A percentile compares a stretch with the other conserved stretches of the same genome.
These are phyloP conservation scores for Ambastaia sidthimunki DNA, from an alignment of 2,797 vertebrate genomes.

Conservation along the genomic window DNA sequence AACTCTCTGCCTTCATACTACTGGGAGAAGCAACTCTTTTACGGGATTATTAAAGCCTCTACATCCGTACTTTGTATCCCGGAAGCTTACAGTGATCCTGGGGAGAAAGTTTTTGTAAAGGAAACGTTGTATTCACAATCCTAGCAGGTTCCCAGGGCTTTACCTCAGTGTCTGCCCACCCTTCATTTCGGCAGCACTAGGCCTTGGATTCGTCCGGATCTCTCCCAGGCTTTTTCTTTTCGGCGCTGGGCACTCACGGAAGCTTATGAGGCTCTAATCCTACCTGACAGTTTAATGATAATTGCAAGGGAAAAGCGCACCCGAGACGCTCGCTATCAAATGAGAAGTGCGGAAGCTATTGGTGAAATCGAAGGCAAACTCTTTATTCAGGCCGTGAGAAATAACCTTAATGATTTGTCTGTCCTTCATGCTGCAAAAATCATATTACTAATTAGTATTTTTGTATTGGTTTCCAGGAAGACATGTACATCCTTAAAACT, in stretches of 20 bases:
- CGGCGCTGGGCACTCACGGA: constrained; percentile 66
- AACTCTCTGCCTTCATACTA: constrained; percentile 21
- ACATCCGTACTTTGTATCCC: constrained; percentile 62
- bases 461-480: not conserved
- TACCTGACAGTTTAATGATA: constrained; percentile 78
- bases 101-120: constrained; percentile 64
- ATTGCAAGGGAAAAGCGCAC: constrained; percentile 69
- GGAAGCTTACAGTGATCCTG: constrained; percentile 64
- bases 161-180: constrained; percentile 38
- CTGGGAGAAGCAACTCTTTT: constrained; percentile 42
- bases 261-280: constrained; percentile 73
- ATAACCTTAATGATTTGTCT: constrained; percentile 38
- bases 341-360: constrained; percentile 61
- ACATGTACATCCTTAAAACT: not conserved
- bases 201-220: constrained; percentile 63
- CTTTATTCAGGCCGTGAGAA: constrained; percentile 69
- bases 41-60: constrained; percentile 63
- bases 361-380: constrained; percentile 58
- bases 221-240: constrained; percentile 56
- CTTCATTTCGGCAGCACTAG: constrained; percentile 58
- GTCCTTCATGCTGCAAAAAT: not conserved
- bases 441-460: not conserved
- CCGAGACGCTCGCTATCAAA: constrained; percentile 70
- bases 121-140: constrained; percentile 68
- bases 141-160: constrained; percentile 61